Percentiles rank a stretch among this genome's conserved stretches.
Evolutionary conservation across 2,113 vertebrate genomes (phyloP).

Genomic region (Melanerpes formicivorus): DNA sequence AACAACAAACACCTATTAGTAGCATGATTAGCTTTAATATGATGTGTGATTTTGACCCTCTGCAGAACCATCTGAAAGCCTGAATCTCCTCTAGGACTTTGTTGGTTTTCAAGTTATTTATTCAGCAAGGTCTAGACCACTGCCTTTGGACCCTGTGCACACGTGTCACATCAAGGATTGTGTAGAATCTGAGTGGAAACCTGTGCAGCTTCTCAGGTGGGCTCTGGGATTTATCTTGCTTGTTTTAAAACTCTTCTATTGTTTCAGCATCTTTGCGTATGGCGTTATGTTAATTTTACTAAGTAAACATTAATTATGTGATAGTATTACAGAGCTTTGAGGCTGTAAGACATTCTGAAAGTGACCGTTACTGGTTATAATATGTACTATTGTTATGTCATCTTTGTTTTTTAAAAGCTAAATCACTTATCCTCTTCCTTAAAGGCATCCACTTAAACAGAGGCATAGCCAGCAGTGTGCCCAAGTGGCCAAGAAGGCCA

Average conservation of each 20-base stretch:
- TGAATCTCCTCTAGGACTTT: not conserved
- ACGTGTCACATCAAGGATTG: not conserved
- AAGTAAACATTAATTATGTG: constrained; percentile 16
- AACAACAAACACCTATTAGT: not conserved
- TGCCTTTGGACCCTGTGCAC: not conserved
- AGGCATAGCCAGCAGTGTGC: not conserved
- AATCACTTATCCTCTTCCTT: not conserved
- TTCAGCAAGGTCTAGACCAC: not conserved
- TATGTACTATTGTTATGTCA: not conserved
- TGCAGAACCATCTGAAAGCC: not conserved
- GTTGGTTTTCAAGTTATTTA: not conserved
- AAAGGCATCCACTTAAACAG: not conserved
- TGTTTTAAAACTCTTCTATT: not conserved
- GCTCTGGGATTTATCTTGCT: not conserved
- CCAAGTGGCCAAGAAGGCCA: too few relatives aligned
- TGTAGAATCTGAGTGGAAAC: not conserved
- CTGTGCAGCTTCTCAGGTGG: not conserved
- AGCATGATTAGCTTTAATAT: not conserved
- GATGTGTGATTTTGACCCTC: not conserved
- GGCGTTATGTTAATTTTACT: constrained; percentile 8
- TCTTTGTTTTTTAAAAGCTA: not conserved
- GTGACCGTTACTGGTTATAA: not conserved
- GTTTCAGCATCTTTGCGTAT: not conserved
- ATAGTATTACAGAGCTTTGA: not conserved
- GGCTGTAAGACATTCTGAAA: not conserved